These are phyloP conservation scores for Mylabris phalerata DNA, from an alignment of 1,140 invertebrate genomes.

Conservation along the genomic window DNA sequence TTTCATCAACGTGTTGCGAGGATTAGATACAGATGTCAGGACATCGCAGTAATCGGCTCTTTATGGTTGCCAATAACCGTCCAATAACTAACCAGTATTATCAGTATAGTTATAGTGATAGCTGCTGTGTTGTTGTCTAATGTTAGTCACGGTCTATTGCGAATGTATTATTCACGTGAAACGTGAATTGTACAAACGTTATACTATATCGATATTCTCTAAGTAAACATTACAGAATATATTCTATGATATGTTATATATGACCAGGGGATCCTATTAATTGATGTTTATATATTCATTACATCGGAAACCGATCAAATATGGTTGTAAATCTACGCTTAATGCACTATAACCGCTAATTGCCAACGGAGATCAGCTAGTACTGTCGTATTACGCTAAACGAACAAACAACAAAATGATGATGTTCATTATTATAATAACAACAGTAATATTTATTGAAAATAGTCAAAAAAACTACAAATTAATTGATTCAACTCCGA, in stretches of 20 bases:
- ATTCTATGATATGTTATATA: constrained; percentile 16
- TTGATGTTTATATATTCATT: constrained; percentile 18
- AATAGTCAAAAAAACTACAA: no score
- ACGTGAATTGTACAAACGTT: constrained; percentile 15
- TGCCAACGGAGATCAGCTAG: constrained; percentile 7
- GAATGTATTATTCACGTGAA: constrained; percentile 20
- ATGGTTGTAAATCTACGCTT: constrained; percentile 11
- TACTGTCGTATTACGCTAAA: no score
- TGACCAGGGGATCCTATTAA: constrained; percentile 14
- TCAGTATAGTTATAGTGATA: constrained; percentile 14
- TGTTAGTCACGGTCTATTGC: constrained; percentile 17
- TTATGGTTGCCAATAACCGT: constrained; percentile 27
- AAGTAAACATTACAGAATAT: constrained; percentile 14
- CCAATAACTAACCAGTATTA: constrained; percentile 26
- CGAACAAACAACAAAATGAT: no score
- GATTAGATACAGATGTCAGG: constrained; percentile 28
- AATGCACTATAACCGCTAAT: constrained; percentile 15
- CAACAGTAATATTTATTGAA: no score
- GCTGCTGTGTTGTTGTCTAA: constrained; percentile 2
- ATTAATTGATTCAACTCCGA: no score
- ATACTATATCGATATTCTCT: constrained; percentile 3
- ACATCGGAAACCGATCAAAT: constrained; percentile 15
- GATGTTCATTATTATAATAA: no score
- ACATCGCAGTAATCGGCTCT: constrained; percentile 23
- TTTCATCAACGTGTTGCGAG: constrained; percentile 21